These are phyloP conservation scores for Arenaria interpres DNA, from an alignment of 2,113 vertebrate species.

Conservation along the genomic window DNA sequence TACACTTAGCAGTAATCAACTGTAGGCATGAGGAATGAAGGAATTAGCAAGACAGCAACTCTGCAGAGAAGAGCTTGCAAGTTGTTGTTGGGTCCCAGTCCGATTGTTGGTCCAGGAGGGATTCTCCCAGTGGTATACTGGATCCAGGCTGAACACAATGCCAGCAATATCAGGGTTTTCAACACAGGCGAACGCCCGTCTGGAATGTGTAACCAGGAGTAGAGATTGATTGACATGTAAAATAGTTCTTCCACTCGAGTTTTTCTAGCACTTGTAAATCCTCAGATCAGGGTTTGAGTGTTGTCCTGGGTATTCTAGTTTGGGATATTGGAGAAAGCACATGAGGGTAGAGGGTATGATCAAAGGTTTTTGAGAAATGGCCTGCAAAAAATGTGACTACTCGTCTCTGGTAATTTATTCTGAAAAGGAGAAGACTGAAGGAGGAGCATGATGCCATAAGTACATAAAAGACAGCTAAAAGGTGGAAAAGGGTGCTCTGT, in stretches of 20 bases:
- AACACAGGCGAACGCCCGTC: not conserved
- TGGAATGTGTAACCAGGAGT: not conserved
- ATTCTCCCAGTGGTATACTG: not conserved
- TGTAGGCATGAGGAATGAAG: not conserved
- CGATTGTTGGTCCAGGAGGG: no score
- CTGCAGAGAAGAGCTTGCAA: not conserved
- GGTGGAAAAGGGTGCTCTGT: not conserved
- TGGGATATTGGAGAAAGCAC: not conserved
- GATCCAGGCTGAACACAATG: not conserved
- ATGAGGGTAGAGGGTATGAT: not conserved
- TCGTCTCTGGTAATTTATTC: not conserved
- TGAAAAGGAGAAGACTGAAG: not conserved
- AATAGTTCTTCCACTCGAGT: not conserved
- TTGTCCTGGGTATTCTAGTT: not conserved
- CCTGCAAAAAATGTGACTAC: not conserved
- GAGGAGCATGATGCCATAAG: not conserved
- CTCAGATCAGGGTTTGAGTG: not conserved
- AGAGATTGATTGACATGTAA: not conserved
- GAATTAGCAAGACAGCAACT: not conserved
- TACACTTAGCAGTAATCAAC: not conserved
- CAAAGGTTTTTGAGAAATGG: not conserved
- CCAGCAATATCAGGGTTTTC: not conserved
- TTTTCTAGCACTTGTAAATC: not conserved
- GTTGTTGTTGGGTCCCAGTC: no score
- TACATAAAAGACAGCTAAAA: not conserved